Evolutionary conservation across 1,140 invertebrate species (phyloP), one percentile per base, ranked within the genome.

Genomic region (Temnothorax nylanderi): DNA sequence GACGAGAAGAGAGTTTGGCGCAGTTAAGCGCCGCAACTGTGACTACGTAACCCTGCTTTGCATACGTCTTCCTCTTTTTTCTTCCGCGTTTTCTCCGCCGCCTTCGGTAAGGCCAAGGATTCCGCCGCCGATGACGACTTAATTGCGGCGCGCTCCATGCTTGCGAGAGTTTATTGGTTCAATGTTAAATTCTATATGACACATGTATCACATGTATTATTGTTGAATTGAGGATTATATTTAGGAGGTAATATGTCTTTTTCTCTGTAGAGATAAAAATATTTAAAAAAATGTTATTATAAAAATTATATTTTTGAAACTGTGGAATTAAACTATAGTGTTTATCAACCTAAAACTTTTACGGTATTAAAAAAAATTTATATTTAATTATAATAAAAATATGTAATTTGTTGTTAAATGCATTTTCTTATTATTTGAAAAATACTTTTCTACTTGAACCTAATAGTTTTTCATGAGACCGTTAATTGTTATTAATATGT

Each of bases 11-110:
- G 76, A 74, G 80, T 82, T 60, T 41, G 80, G 67, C 41, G 37
- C 37, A 71, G 80, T 84, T 84, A 74, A 84, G 67, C 67, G 65
- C 47, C 47, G 78, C 80, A 71, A 74, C 54, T 72, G 80, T 72
- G 67, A 72, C 51, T 74, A 84, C 69, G 69, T 62, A 84, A 84
- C 62, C 69, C 64, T 54, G 69, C 80, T 84, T 84, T 86, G 51
- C 75, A 58, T 67, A 58, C 49, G 85, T 78, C 26, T 78, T 62
- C 11, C 75, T 77, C 62, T 72, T 91, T 84, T 90, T 89, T 80
- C 81, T 86, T 54, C 32, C 32, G 26, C 16, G 18, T 44, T 81
- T 69, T 80, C 84, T 58, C 47, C 60, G 60, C 47, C 60, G 60
- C 21, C 47, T 54, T 47, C 75, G 41, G 18, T 21, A 54, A 76